Base-by-base conservation (phyloP, 2,113 vertebrate genomes). In the Galeopterus variegatus region DNA sequence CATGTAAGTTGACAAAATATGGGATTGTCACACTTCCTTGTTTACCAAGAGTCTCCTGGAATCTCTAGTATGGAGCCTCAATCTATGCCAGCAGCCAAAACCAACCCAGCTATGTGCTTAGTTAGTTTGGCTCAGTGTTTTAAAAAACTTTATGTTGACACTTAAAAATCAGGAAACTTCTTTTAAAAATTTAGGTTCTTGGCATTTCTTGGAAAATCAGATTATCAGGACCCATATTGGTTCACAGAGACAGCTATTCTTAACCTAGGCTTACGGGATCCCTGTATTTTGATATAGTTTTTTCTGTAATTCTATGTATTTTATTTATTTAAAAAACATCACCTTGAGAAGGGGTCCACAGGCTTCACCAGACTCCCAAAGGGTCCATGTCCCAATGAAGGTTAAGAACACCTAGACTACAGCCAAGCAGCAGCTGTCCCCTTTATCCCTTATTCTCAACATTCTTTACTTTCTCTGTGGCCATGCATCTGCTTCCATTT, bases 171-270 rank as follows among this genome's bases (percentile, higher is more conserved):
- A 94, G 48, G 70, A 92, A 87, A 33, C 45, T 64, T 93, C 10
- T 50, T 76, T 94, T 36, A 62, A 92, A 94, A 65, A 23, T 45
- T 36, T 23, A 26, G 12, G 36, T 86, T 33, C 26, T 73, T 75
- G 24, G 9, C 18, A 79, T 97, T 18, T 89, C 56, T 96, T 60
- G n/a, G 33, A 92, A 89, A 88, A 86, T 41, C 18, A 85, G 92
- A 89, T 60, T 65, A 82, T 72, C 7, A 65, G 67, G 6, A 19
- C 24, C 9, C 24, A 36, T 36, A n/a, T 17, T 64, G 12, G 33
- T 94, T 1, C 64, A 93, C 14, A 23, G 54, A 58, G 11, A 50
- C 9, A 31, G 50, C 1, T 81, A 45, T 41, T 88, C 62, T 90
- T 48, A 91, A 65, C 9, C 5, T 76, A 52, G 23, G 8, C 50